These are phyloP conservation scores for Drosophila infuscata DNA, from an alignment of 2,888 invertebrate species.

Conservation along the genomic window DNA sequence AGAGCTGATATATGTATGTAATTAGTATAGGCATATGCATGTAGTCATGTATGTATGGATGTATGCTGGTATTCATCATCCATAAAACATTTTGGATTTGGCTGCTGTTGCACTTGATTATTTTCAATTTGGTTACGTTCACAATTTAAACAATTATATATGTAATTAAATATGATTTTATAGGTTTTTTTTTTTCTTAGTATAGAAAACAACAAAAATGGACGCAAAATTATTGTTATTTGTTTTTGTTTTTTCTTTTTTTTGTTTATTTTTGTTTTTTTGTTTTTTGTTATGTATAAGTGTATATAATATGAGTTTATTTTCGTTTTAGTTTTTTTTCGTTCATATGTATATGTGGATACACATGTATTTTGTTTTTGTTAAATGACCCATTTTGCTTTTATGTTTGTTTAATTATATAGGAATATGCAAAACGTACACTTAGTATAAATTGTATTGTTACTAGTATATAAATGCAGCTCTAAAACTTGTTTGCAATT, in stretches of 20 bases:
- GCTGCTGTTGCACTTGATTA: constrained; percentile 28
- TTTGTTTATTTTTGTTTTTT: constrained; percentile 13
- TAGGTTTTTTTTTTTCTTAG: constrained; percentile 35
- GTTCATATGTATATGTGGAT: constrained; percentile 19
- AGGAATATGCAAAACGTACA: constrained; percentile 79
- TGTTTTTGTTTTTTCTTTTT: constrained; percentile 26
- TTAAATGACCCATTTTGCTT: constrained; percentile 46
- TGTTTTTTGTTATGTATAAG: not conserved
- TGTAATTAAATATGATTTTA: constrained; percentile 39
- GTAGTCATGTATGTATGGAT: constrained; percentile 30
- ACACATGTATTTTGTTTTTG: constrained; percentile 19
- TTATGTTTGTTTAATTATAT: constrained; percentile 69
- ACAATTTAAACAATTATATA: constrained; percentile 52
- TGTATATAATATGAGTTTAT: constrained; percentile 3
- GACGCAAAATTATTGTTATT: constrained; percentile 79
- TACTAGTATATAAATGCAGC: constrained; percentile 79
- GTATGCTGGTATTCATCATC: constrained; percentile 11
- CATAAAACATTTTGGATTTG: constrained; percentile 29
- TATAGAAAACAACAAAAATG: constrained; percentile 79
- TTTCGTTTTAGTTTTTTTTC: constrained; percentile 24
- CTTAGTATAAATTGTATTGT: constrained; percentile 65
- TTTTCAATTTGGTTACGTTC: constrained; percentile 36
- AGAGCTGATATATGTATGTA: constrained; percentile 26
- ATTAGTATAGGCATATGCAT: constrained; percentile 15
- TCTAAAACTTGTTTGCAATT: constrained; percentile 65